Conservation (phyloP, 2,113 vertebrate species). For the Mesocricetus auratus region DNA sequence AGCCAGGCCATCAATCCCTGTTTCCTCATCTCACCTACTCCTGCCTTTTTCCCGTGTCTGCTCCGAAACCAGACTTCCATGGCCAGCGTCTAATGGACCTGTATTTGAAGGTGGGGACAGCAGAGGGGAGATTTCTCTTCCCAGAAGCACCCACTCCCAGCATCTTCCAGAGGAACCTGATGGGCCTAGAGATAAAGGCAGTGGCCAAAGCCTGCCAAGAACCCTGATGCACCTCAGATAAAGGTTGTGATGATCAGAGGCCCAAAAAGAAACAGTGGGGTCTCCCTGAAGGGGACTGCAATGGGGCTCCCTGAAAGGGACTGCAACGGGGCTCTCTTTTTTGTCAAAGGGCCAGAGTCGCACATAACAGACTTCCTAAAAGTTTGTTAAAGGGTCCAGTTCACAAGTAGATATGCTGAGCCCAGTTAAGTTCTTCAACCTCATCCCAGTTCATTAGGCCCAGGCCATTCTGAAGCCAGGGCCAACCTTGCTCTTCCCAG, state of each 20-base stretch:
- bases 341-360: background rate
- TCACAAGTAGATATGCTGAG: background rate
- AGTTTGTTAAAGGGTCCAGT: background rate
- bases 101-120: background rate
- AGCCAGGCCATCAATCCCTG: background rate
- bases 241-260: background rate
- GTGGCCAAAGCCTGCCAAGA: background rate
- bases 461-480: background rate
- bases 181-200: background rate
- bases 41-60: background rate
- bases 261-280: background rate
- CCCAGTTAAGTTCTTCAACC: background rate
- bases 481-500: background rate
- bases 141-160: background rate
- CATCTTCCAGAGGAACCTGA: background rate
- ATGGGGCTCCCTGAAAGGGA: background rate
- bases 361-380: background rate
- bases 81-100: background rate
- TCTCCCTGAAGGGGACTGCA: background rate
- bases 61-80: background rate
- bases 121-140: background rate
- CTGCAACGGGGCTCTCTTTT: background rate
- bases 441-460: background rate
- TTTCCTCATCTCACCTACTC: accelerated
- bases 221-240: background rate